Evolutionary conservation across 2,113 vertebrate species (phyloP).

Genomic region (Osmerus eperlanus): DNA sequence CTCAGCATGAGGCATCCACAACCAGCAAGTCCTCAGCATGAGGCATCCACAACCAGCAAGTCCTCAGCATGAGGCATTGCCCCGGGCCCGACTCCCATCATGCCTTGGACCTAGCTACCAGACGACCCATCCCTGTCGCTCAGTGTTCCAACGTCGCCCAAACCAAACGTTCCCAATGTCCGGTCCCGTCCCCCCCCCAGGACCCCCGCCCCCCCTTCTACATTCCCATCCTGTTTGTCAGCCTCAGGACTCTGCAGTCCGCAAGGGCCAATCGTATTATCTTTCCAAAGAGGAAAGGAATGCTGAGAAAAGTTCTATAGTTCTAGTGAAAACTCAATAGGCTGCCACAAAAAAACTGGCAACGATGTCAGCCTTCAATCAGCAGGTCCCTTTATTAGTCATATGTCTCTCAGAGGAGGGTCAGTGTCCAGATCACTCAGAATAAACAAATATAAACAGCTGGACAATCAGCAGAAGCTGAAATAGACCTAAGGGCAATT

Average conservation of each 20-base stretch:
- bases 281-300: slow-evolving; percentile 52
- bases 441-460: slow-evolving; percentile 32
- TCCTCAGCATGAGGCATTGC: too few species aligned
- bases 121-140: slow-evolving; percentile 24
- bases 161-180: too few species aligned
- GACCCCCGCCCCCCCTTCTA: slow-evolving; percentile 27
- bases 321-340: slow-evolving; percentile 33
- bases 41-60: too few species aligned
- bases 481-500: slow-evolving; percentile 10
- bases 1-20: too few species aligned
- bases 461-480: slow-evolving; percentile 26
- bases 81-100: too few species aligned
- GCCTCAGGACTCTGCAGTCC: slow-evolving; percentile 38
- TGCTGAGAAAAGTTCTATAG: slow-evolving; percentile 54
- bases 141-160: neutral
- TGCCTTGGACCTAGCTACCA: slow-evolving; percentile 19
- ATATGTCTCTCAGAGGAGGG: neutral
- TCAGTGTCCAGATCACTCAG: slow-evolving; percentile 19
- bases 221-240: slow-evolving; percentile 65
- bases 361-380: slow-evolving; percentile 32
- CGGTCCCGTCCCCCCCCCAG: slow-evolving; percentile 27
- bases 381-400: slow-evolving; percentile 36
- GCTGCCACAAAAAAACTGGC: slow-evolving; percentile 29
- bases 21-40: too few species aligned
- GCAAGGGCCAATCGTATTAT: slow-evolving; percentile 49